phyloP scores from a whole-genome alignment of 2,113 vertebrate species.

The Oncorhynchus clarkii region DNA sequence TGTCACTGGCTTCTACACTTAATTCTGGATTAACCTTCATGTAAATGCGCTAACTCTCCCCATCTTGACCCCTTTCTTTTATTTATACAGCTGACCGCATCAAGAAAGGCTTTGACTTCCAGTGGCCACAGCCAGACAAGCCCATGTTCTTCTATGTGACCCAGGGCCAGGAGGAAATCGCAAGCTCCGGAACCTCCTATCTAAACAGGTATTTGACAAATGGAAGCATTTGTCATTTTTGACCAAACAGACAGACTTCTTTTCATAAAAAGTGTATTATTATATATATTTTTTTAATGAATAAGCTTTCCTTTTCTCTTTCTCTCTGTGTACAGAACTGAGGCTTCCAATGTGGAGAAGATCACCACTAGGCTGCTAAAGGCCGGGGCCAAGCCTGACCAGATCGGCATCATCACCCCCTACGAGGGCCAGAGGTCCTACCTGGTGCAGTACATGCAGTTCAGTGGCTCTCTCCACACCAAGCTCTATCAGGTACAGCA shows the following conservation, averaged over 20 bases:
- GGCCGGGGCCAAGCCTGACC: constrained; percentile 94
- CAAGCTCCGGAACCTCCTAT: constrained; percentile 97
- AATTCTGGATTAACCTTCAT: too few species aligned
- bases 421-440: constrained; percentile 97
- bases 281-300: neutral
- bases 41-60: neutral
- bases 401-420: constrained; percentile 97
- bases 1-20: too few species aligned
- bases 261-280: too few species aligned
- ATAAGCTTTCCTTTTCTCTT: too few species aligned
- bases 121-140: constrained; percentile 98
- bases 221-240: neutral
- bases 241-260: neutral
- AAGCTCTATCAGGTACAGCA: constrained; percentile 96
- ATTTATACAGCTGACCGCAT: constrained; percentile 84
- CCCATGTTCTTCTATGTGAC: constrained; percentile 99
- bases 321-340: constrained; percentile 76
- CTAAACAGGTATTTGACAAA: constrained; percentile 84
- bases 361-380: constrained; percentile 96
- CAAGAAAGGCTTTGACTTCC: constrained; percentile 98
- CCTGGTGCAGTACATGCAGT: constrained; percentile 99
- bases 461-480: constrained; percentile 96
- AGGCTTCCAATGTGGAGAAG: constrained; percentile 97
- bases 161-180: constrained; percentile 97
- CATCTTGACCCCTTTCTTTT: neutral